phyloP scores from a whole-genome alignment of 2,888 invertebrate species.

The Eristalinus aeneus region DNA sequence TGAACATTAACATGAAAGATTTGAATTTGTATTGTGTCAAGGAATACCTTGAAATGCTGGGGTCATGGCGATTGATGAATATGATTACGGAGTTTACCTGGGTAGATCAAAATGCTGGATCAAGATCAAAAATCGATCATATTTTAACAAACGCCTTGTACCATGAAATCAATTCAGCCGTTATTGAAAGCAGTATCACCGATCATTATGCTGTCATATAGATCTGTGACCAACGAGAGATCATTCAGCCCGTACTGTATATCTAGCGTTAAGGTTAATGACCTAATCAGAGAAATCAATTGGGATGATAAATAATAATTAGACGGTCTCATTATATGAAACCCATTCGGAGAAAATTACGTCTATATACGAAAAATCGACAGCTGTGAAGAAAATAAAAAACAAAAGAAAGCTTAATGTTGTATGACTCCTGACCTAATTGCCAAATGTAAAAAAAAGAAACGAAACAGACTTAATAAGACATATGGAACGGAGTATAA shows the following conservation, averaged over 20 bases:
- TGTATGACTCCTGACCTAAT: not conserved
- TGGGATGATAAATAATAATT: slow-evolving; percentile 2
- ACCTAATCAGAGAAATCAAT: slow-evolving; percentile 14
- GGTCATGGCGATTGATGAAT: no score
- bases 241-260: not conserved
- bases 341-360: not conserved
- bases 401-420: not conserved
- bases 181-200: slow-evolving; percentile 9
- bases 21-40: no score
- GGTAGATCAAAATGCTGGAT: no score
- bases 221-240: not conserved
- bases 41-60: no score
- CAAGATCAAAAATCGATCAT: no score
- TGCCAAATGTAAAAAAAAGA: not conserved
- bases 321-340: not conserved
- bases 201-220: slow-evolving; percentile 22
- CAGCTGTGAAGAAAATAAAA: not conserved
- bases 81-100: no score
- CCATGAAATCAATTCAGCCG: not conserved
- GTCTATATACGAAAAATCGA: slow-evolving; percentile 14
- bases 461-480: not conserved
- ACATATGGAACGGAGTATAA: slow-evolving; percentile 3
- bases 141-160: not conserved
- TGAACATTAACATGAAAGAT: no score
- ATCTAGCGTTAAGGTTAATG: not conserved